Base-by-base conservation (phyloP, 2,888 invertebrate genomes). In the Spialia ferax region DNA sequence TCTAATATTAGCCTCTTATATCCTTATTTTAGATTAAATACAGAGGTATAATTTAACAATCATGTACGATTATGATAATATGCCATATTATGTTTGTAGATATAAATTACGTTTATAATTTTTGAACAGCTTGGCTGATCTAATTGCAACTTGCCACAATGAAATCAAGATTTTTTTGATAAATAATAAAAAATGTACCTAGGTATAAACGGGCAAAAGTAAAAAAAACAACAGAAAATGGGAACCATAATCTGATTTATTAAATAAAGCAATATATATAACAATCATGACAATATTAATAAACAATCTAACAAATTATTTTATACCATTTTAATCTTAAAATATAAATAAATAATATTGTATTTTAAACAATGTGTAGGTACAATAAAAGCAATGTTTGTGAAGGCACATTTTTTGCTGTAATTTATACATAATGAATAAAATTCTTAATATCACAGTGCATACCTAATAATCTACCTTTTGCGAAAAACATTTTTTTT, bases 391-490 rank as follows among this genome's bases (percentile, higher is more conserved):
- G 18, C 45, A 59, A n/a, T 38, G 22, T 50, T 55, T 32, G 48
- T 56, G 48, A 64, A 64, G 56, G 63, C 63, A 64, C 63, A 64
- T 23, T 48, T 5, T 45, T 48, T 56, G 52, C 15, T 54, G 13
- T 35, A 3, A 29, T 56, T 26, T 32, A 42, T 42, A 15, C 42
- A 56, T 38, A 48, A 45, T n/a, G 7, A 55, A 61, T n/a, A 54
- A 62, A 26, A 64, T 64, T 42, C 15, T 7, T 32, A n/a, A 64
- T 56, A 64, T 64, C 63, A 64, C 63, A 64, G 63, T 48, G 63
- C 45, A 55, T 55, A 45, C n/a, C n/a, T n/a, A n/a, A n/a, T 23
- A 55, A 45, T 45, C 29, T 55, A 63, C 15, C n/a, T 45, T 64
- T 48, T 20, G 32, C 45, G 20, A 32, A 64, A 48, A 32, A 29